Conservation (phyloP, 2,888 invertebrate genomes). For the Meiosimyza platycephala region DNA sequence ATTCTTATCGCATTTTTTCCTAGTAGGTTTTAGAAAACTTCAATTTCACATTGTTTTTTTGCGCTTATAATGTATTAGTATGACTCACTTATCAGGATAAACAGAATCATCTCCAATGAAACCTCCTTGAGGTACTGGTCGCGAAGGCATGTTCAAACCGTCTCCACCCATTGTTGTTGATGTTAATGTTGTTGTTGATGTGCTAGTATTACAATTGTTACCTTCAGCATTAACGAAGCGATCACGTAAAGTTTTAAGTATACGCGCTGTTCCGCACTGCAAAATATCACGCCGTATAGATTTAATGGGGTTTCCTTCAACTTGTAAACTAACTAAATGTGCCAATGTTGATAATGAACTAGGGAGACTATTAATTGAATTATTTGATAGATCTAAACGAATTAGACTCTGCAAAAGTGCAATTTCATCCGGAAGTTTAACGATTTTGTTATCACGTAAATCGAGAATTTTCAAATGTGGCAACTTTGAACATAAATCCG, state of each 20-base stretch:
- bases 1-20: too few species aligned
- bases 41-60: neutral
- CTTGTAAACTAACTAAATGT: constrained; percentile 82
- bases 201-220: constrained; percentile 24
- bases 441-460: constrained; percentile 84
- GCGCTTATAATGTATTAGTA: neutral
- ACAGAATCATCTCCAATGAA: constrained; percentile 42
- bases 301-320: constrained; percentile 88
- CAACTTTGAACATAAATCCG: constrained; percentile 78
- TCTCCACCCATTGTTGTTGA: constrained; percentile 58
- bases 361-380: constrained; percentile 78
- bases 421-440: constrained; percentile 82
- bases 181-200: neutral
- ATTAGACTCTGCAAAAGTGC: constrained; percentile 79
- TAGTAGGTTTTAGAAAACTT: neutral
- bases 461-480: constrained; percentile 80
- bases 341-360: constrained; percentile 76
- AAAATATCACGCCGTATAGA: constrained; percentile 86
- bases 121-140: constrained; percentile 38
- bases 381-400: constrained; percentile 87
- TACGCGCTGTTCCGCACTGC: constrained; percentile 83
- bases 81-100: constrained; percentile 57
- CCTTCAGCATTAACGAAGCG: constrained; percentile 58
- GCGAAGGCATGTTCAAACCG: constrained; percentile 50
- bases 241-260: constrained; percentile 82